Conservation (phyloP, 2,888 invertebrate species). For the Tribolium freemani region DNA sequence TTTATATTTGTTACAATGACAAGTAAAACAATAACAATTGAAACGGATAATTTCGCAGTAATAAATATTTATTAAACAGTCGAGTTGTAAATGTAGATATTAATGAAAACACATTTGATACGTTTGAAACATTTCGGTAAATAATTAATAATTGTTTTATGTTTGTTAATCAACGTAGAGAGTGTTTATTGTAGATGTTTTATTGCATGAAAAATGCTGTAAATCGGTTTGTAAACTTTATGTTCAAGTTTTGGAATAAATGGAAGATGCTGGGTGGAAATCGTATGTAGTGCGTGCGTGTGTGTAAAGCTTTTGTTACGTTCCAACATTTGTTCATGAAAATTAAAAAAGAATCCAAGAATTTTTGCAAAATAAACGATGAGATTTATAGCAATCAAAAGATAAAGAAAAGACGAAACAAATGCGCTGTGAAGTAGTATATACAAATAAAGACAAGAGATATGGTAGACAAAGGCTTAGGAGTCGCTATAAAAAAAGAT, state of each 20-base stretch:
- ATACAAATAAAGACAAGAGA: neutral
- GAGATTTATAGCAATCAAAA: neutral
- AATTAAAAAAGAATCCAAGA: neutral
- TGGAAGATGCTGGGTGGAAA: constrained; percentile 23
- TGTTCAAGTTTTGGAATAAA: constrained; percentile 12
- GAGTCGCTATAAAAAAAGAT: neutral
- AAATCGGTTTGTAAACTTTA: neutral
- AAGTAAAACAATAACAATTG: neutral
- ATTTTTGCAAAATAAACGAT: no score
- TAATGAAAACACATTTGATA: neutral
- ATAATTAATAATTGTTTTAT: neutral
- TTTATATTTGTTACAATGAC: neutral
- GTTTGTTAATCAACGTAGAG: neutral
- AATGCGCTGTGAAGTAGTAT: neutral
- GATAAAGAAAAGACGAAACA: neutral
- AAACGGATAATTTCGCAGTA: neutral
- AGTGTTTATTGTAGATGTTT: no score
- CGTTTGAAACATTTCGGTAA: neutral
- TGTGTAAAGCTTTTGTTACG: constrained; percentile 2
- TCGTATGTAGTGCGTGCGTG: constrained; percentile 8
- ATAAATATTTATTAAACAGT: neutral
- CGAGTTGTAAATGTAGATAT: neutral
- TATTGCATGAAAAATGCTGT: neutral
- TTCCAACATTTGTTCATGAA: neutral
- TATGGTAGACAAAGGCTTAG: neutral